These are phyloP conservation scores for Dicyrtomina minuta DNA, from an alignment of 2,888 invertebrate genomes.

Conservation along the genomic window DNA sequence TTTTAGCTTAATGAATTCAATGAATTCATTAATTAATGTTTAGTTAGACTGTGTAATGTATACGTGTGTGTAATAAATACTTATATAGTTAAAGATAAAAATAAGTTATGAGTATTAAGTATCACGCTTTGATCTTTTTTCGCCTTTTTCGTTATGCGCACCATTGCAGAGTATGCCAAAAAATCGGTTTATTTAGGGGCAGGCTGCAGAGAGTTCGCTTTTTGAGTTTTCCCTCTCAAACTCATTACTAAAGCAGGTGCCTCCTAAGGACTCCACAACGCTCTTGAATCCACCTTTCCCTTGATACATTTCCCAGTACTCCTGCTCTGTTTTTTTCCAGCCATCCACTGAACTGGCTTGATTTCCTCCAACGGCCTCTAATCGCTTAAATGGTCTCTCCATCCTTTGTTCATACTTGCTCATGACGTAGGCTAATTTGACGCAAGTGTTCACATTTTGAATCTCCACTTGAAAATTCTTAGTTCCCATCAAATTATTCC, in stretches of 20 bases:
- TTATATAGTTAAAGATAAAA: too few relatives aligned
- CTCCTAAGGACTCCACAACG: not conserved
- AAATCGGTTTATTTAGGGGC: too few relatives aligned
- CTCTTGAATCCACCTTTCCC: constrained; percentile 9
- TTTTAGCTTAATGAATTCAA: too few relatives aligned
- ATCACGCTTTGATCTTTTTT: too few relatives aligned
- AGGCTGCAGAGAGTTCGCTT: too few relatives aligned
- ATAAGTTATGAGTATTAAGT: too few relatives aligned
- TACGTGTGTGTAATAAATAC: too few relatives aligned
- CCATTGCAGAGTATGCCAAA: too few relatives aligned
- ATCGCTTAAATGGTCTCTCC: constrained; percentile 16
- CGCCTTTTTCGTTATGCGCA: too few relatives aligned
- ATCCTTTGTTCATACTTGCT: constrained; percentile 1
- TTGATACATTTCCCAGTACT: constrained; percentile 11
- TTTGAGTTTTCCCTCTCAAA: not conserved
- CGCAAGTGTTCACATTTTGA: constrained; percentile 8
- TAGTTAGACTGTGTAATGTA: too few relatives aligned
- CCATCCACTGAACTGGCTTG: not conserved
- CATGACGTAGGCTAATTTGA: constrained; percentile 5
- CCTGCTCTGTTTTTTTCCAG: not conserved
- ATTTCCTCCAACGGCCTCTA: not conserved
- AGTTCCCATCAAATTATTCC: constrained; percentile 25
- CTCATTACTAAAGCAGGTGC: not conserved
- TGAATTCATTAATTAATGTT: too few relatives aligned
- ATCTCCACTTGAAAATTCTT: not conserved